Evolutionary conservation across 2,888 invertebrate species (phyloP), one percentile per base, ranked within the genome.

Genomic region (Seira ritae): DNA sequence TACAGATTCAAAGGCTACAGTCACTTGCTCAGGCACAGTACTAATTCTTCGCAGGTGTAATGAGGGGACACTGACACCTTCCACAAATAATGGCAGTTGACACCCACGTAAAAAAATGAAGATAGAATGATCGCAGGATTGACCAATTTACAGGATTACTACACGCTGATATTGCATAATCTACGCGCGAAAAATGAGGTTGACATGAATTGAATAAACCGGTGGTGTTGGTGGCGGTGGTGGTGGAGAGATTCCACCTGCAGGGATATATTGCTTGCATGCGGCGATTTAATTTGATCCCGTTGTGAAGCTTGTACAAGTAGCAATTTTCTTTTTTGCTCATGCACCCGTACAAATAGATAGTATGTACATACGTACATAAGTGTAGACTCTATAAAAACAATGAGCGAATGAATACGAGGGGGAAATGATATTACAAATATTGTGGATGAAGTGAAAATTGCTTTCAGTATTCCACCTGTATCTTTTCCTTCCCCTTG

Each of bases 251-350:
- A 20, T 76, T 81, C 65, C 65, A 85, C 85, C 84, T 81, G 84
- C 78, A 80, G 77, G 78, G 78, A 80, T 75, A 75, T 70, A 80
- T 77, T 78, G 80, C 55, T 82, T 60, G 55, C 72, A 72, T 68
- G 80, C 78, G 80, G 78, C 75, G 80, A 81, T 85, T 84, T 83
- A 83, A 83, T 82, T 77, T 85, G 78, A 74, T 75, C 73, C 74
- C 60, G 65, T 73, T 68, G 80, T 74, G 73, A 69, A 37, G 17
- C 76, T 23, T 31, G 24, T 22, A 42, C 17, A n/a, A 22, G 62
- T 55, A 55, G 55, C 55, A 55, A 55, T 8, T 55, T 55, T 55
- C 12, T 17, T n/a, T n/a, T n/a, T n/a, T n/a, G n/a, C n/a, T n/a
- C n/a, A n/a, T n/a, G n/a, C n/a, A n/a, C n/a, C n/a, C n/a, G n/a